phyloP scores from a whole-genome alignment of 2,797 vertebrate genomes.

The Pangasius macronema region DNA sequence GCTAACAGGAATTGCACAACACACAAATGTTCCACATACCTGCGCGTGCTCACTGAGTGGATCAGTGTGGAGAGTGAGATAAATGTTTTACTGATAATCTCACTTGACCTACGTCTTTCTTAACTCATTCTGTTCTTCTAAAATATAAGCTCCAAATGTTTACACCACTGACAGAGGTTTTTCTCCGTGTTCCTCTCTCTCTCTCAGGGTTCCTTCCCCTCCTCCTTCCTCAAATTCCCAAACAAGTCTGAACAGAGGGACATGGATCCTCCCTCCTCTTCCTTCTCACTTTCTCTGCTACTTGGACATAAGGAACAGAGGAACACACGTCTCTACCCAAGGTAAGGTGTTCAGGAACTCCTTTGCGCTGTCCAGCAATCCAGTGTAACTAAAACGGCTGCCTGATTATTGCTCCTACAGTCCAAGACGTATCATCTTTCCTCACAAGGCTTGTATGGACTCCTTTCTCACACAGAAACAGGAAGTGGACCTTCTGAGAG shows the following conservation, averaged over 20 bases:
- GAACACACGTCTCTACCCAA: constrained; percentile 14
- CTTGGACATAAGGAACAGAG: constrained; percentile 34
- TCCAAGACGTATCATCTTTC: constrained; percentile 45
- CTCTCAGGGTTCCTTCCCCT: constrained; percentile 58
- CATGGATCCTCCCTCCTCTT: constrained; percentile 73
- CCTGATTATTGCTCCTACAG: constrained; percentile 13
- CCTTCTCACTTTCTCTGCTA: constrained; percentile 56
- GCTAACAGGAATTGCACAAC: constrained; percentile 72
- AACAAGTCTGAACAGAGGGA: constrained; percentile 84
- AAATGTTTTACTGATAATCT: constrained; percentile 50
- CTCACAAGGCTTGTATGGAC: constrained; percentile 19
- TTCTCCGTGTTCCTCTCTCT: constrained; percentile 54
- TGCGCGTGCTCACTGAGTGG: constrained; percentile 59
- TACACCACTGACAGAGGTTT: constrained; percentile 60
- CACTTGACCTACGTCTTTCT: constrained; percentile 47
- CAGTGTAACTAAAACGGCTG: constrained; percentile 36
- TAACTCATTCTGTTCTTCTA: constrained; percentile 42
- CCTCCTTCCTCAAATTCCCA: constrained; percentile 80
- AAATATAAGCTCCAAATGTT: constrained; percentile 62
- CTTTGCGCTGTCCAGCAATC: constrained; percentile 13
- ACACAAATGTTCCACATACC: constrained; percentile 61
- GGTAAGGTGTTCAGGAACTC: background rate
- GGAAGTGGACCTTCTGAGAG: constrained; percentile 73
- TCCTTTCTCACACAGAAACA: constrained; percentile 66
- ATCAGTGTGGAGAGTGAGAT: constrained; percentile 49